phyloP scores from a whole-genome alignment of 2,113 vertebrate species.

The Nicator chloris region DNA sequence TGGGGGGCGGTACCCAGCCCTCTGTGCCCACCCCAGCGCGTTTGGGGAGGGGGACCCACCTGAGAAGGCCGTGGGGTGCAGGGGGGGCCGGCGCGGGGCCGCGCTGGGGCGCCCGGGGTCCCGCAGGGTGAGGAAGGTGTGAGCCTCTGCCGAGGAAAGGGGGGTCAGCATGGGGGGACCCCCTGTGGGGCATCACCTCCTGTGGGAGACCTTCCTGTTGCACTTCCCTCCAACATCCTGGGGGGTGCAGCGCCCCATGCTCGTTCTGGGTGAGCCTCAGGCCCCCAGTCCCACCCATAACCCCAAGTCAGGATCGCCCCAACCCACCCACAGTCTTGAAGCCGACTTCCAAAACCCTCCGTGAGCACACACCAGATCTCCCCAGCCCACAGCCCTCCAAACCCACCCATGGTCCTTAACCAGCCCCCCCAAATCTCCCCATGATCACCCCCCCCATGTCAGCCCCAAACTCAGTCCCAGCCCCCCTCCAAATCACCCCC shows the following conservation, averaged over 20 bases:
- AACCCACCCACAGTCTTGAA: not conserved
- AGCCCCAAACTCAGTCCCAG: not conserved
- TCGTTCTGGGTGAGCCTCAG: not conserved
- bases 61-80: not conserved
- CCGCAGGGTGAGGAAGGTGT: not conserved
- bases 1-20: not conserved
- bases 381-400: not conserved
- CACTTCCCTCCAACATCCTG: rapidly evolving
- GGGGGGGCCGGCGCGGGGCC: not conserved
- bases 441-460: not conserved
- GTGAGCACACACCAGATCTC: no score
- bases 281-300: not conserved
- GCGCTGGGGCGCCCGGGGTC: rapidly evolving
- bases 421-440: not conserved
- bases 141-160: not conserved
- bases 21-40: not conserved
- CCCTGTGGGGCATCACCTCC: not conserved
- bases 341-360: not conserved
- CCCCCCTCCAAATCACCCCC: no score
- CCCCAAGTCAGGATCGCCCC: no score
- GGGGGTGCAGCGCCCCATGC: no score
- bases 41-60: not conserved
- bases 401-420: not conserved
- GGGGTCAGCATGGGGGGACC: not conserved
- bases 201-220: not conserved